phyloP scores from a whole-genome alignment of 1,140 invertebrate species.

The Plectrocnemia conspersa region DNA sequence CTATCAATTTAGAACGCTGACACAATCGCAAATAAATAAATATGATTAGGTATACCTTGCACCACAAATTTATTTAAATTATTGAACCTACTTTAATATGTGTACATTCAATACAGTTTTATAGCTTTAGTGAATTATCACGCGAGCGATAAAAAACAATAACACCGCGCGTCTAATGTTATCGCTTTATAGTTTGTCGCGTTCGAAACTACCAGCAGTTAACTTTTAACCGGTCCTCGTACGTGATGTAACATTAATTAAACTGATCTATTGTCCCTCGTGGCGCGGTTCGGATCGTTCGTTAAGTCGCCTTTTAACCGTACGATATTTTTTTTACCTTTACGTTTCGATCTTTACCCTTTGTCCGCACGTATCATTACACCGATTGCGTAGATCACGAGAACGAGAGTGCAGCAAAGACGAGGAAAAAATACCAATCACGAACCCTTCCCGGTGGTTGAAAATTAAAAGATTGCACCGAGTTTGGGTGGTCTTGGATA shows the following conservation, averaged over 20 bases:
- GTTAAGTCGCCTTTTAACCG: background rate
- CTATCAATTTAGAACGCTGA: too few relatives aligned
- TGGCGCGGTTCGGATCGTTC: background rate
- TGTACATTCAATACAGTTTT: too few relatives aligned
- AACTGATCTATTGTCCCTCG: slow-evolving; percentile 14
- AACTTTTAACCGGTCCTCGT: slow-evolving; percentile 1
- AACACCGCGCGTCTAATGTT: too few relatives aligned
- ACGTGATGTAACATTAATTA: slow-evolving; percentile 19
- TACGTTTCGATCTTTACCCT: slow-evolving; percentile 12
- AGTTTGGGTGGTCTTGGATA: slow-evolving; percentile 20
- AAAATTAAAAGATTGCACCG: slow-evolving; percentile 25
- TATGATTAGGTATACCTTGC: too few relatives aligned
- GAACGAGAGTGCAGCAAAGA: background rate
- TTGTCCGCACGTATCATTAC: slow-evolving; percentile 18
- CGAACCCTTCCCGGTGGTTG: slow-evolving; percentile 10
- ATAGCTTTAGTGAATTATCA: too few relatives aligned
- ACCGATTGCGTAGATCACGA: slow-evolving; percentile 16
- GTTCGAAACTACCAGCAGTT: background rate
- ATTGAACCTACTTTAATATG: too few relatives aligned
- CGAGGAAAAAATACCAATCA: slow-evolving; percentile 15
- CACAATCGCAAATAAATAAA: too few relatives aligned
- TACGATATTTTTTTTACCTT: background rate
- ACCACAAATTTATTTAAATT: too few relatives aligned
- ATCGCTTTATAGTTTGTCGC: background rate
- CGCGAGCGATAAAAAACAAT: too few relatives aligned